Conservation (phyloP, 1,140 invertebrate species). For the Carcinoscorpius rotundicauda region DNA sequence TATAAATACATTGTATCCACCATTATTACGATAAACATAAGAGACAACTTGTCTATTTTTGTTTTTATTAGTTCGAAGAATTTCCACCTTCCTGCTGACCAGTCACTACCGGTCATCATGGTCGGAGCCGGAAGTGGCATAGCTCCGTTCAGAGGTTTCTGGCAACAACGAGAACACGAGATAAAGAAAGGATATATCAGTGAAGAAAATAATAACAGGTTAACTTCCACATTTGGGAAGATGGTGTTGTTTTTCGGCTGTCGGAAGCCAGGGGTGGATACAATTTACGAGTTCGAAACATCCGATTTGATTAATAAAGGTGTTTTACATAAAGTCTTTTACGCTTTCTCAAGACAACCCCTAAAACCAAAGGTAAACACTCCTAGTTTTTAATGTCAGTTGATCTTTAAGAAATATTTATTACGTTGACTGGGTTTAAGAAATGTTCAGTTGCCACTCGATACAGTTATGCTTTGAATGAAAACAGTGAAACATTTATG, state of each 20-base stretch:
- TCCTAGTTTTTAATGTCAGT: too few species aligned
- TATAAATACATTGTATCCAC: neutral
- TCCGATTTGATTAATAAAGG: constrained; percentile 23
- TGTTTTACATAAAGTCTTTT: constrained; percentile 26
- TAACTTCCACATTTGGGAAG: constrained; percentile 22
- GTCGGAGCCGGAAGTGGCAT: constrained; percentile 90
- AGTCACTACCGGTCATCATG: constrained; percentile 65
- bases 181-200: neutral
- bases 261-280: constrained; percentile 29
- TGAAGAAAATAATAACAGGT: too few species aligned
- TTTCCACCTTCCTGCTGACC: neutral
- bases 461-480: constrained; percentile 44
- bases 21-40: neutral
- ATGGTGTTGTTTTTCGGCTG: constrained; percentile 35
- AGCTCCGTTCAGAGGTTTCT: constrained; percentile 76
- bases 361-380: constrained; percentile 26
- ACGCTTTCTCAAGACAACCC: constrained; percentile 29
- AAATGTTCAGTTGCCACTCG: too few species aligned
- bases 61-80: neutral
- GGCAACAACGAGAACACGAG: constrained; percentile 53
- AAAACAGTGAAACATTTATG: constrained; percentile 67
- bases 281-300: constrained; percentile 31
- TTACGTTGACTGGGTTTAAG: too few species aligned
- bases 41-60: neutral
- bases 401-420: too few species aligned